Base-by-base conservation (phyloP, 2,797 vertebrate species). In the Loriculus beryllinus region DNA sequence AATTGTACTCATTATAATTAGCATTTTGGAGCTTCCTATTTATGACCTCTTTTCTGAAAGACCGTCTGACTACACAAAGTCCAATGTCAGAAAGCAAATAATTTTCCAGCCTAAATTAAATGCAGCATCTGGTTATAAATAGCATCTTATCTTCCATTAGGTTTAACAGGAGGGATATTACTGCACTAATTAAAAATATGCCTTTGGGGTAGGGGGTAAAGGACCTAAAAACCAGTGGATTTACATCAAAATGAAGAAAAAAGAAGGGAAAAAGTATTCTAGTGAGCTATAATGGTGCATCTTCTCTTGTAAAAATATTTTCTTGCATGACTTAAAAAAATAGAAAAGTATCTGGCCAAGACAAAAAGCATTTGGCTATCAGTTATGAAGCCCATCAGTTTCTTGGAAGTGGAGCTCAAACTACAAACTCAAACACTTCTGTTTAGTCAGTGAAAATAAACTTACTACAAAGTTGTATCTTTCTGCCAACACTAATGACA, bases 51-150 rank as follows among this genome's bases (percentile, higher is more conserved):
- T 92, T 91, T 96, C 78, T 92, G 49, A 54, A 92, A 92, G 63
- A 51, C 43, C 64, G 86, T 83, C 67, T 83, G 49, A 25, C 72
- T 93, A 82, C 74, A 63, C 47, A 47, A 85, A 92, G 51, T 75
- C 40, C 26, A 95, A 80, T 74, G 59, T 76, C 76, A 94, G 72
- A 83, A 3, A 49, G 65, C 43, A 92, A 94, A 93, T 88, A 0
- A 83, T 87, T 85, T 93, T 60, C 21, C 64, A 90, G 54, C 33
- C 76, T 86, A 76, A 91, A 95, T 95, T 92, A 90, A 88, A 92
- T 35, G 88, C 79, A 81, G 59, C 21, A 45, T 76, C 95, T 86
- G 23, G 59, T 75, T 91, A 93, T 81, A 85, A 82, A 92, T 81
- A 92, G 82, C 21, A 92, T 72, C 37, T 72, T 86, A 74, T 75